Evolutionary conservation across 1,140 invertebrate species (phyloP).

Genomic region (Drosophila tsacasi): DNA sequence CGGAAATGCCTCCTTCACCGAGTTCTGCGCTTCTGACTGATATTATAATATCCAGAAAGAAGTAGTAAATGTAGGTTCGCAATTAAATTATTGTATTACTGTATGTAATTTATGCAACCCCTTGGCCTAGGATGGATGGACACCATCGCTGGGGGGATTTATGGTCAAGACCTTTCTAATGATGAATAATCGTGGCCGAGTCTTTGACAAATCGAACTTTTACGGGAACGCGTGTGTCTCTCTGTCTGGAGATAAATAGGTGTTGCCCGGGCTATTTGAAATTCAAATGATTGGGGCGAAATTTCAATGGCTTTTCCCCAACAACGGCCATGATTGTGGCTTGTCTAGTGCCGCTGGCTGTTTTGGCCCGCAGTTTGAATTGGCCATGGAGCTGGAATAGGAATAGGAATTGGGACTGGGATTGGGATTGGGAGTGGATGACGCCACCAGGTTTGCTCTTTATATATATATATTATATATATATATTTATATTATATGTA

Average conservation of each 20-base stretch:
- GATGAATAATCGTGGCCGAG: conserved; percentile 53
- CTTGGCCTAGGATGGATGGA: conserved; percentile 1
- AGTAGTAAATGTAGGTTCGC: too few species aligned
- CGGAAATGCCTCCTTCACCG: too few species aligned
- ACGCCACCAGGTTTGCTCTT: conserved; percentile 58
- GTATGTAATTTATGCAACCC: conserved; percentile 18
- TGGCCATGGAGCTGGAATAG: neutral
- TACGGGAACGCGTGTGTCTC: conserved; percentile 42
- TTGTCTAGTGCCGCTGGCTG: conserved; percentile 40
- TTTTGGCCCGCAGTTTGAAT: conserved; percentile 41
- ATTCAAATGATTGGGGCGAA: conserved; percentile 70
- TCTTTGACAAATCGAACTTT: conserved; percentile 71
- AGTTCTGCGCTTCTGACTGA: too few species aligned
- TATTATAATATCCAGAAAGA: too few species aligned
- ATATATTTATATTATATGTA: conserved; percentile 1
- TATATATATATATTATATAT: neutral
- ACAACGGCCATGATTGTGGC: conserved; percentile 7
- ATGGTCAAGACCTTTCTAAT: conserved; percentile 35
- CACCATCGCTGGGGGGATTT: neutral
- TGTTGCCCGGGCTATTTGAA: conserved; percentile 64
- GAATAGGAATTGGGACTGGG: neutral
- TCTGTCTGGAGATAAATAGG: conserved; percentile 22
- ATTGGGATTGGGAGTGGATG: conserved; percentile 26
- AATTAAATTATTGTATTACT: conserved; percentile 3
- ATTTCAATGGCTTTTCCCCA: conserved; percentile 33